Conservation (phyloP, 2,797 vertebrate species). For the Sebastes trivittatus region DNA sequence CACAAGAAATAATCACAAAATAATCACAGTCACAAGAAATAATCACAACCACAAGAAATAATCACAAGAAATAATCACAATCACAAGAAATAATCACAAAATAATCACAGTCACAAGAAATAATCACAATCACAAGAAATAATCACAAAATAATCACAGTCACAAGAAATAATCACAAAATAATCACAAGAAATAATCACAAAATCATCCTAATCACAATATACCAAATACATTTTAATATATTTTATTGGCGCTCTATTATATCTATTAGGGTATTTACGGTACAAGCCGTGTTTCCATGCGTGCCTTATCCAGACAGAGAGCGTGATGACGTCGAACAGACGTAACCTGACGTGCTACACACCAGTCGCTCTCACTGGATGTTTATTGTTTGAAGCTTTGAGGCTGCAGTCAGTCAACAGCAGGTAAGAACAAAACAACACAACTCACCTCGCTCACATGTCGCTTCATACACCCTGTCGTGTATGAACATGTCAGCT, state of each 20-base stretch:
- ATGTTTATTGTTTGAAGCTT: conserved; percentile 67
- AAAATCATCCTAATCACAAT: too few relatives aligned
- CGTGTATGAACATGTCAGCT: fast-evolving
- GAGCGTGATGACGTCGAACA: conserved; percentile 13
- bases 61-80: too few relatives aligned
- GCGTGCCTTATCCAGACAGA: fast-evolving
- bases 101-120: too few relatives aligned
- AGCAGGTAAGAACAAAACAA: conserved; percentile 60
- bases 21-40: too few relatives aligned
- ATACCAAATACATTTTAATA: too few relatives aligned
- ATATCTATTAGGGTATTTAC: neutral
- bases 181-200: too few relatives aligned
- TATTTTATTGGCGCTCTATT: neutral
- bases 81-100: too few relatives aligned
- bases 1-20: too few relatives aligned
- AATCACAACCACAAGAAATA: too few relatives aligned
- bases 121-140: too few relatives aligned
- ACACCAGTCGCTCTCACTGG: conserved; percentile 22
- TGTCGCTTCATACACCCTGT: fast-evolving
- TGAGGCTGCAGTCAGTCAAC: conserved; percentile 49
- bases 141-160: too few relatives aligned
- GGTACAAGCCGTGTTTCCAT: neutral
- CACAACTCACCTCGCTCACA: neutral
- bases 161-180: too few relatives aligned
- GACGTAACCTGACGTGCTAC: conserved; percentile 42